Base-by-base conservation (phyloP, 2,113 vertebrate species). In the Rynchops niger region DNA sequence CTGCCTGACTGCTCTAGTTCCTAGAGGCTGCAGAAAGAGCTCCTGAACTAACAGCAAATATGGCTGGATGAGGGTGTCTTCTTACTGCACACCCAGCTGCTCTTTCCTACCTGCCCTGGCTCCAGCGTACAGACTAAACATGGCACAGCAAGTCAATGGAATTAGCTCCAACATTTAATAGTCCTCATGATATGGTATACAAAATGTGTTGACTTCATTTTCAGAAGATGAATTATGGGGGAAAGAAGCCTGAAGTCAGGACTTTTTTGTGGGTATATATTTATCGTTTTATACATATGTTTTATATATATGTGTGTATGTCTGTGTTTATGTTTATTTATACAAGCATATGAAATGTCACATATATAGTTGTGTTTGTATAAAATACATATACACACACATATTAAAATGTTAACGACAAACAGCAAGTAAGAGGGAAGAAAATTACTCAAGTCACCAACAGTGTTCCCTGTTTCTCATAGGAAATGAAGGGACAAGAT, bases 71-170 rank as follows among this genome's bases (percentile, higher is more conserved):
- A 70, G 38, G 15, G 12, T 27, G 10, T 30, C 43, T 40, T 63
- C 18, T 50, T 40, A 78, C 2, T 18, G 30, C 29, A 36, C 40
- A 32, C 8, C 9, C 18, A 30, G 42, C 34, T 52, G 32, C 58
- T 86, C 70, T 15, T 49, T 36, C 59, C 47, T 23, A 29, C 34
- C 18, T 47, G 40, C 30, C 36, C 77, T 47, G 58, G 18, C 18
- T 73, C 25, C 12, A 32, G 18, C 0, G 1, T 11, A 27, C 23
- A 82, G 40, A 40, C 0, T 1, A 55, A 61, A 56, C 17, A n/a
- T 3, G 20, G n/a, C 43, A 45, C 25, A 82, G 43, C 11, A 50
- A 55, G 40, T 5, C 78, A 70, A 69, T 32, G 25, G 30, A 86
- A 82, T 34, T 73, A 58, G 13, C 29, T 47, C 34, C 55, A 43